Base-by-base conservation (phyloP, 1,140 invertebrate species). In the Polypedilum pembai region DNA sequence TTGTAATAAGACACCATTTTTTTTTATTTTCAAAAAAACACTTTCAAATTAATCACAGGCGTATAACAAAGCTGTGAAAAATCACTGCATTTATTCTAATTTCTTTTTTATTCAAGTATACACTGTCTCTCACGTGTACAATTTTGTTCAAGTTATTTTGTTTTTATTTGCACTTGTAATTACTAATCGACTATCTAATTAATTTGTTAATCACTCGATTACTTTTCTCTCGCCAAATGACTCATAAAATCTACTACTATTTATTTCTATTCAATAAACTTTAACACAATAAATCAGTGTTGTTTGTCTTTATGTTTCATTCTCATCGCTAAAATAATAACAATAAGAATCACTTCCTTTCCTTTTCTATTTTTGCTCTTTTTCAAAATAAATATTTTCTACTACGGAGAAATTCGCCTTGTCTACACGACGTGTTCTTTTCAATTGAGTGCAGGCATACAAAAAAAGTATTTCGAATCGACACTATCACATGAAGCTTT, bases 1-100 rank as follows among this genome's bases (percentile, higher is more conserved):
- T 82, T 82, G 76, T 81, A 82, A 73, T 81, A 82, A 40, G 80
- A 82, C 69, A 82, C 80, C 80, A 82, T 82, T 75, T 77, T 80
- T 77, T 80, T 73, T 2, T 69, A 69, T n/a, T 18, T 69, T n/a
- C 45, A 18, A 20, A 33, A 33, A 33, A 33, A 33, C 5, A 33
- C 24, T 69, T 69, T 18, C 18, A 18, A 69, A 20, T 65, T 66
- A 69, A 69, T 69, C 18, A 3, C n/a, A n/a, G 10, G 0, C 12
- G 12, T 56, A 56, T n/a, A 56, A n/a, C 45, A 56, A 12, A 33
- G 24, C 24, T 33, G 24, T 33, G 24, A 56, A n/a, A 56, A 56
- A 56, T 56, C 45, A 56, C 45, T 56, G 45, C 45, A 56, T 56
- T 56, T 33, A 56, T n/a, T 56, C 45, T 56, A 8, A 45, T 45